phyloP scores from a whole-genome alignment of 2,113 vertebrate species.

The Gorsachius goisagi region DNA sequence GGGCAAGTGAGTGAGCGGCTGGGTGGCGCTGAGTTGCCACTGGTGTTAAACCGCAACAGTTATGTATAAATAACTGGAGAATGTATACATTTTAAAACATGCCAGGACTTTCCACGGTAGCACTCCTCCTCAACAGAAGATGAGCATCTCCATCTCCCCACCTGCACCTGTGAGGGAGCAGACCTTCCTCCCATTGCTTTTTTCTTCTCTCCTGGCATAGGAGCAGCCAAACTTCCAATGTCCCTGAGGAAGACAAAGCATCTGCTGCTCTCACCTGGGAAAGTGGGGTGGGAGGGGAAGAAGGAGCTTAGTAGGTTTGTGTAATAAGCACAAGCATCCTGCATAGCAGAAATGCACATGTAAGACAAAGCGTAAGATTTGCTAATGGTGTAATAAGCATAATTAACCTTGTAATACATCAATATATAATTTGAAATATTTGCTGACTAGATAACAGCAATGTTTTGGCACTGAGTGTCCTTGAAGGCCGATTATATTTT shows the following conservation, averaged over 20 bases:
- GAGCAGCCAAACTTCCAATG: background rate
- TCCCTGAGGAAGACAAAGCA: background rate
- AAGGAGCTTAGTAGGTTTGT: background rate
- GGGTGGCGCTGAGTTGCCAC: background rate
- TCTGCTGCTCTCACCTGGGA: background rate
- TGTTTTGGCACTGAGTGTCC: background rate
- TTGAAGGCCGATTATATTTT: background rate
- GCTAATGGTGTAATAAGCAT: background rate
- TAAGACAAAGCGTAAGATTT: background rate
- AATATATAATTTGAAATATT: background rate
- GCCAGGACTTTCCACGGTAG: background rate
- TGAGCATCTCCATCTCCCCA: background rate
- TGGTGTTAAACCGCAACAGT: background rate
- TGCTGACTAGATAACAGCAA: background rate
- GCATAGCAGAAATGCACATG: background rate
- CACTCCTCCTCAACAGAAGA: background rate
- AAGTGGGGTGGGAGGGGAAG: background rate
- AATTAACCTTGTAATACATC: background rate
- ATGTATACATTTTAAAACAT: background rate
- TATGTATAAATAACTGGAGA: background rate
- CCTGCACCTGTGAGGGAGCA: background rate
- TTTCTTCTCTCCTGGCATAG: background rate
- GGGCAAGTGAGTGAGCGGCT: background rate
- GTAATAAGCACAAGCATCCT: background rate
- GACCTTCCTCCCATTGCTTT: background rate